Conservation (phyloP, 2,113 vertebrate genomes). For the Centropus bengalensis region DNA sequence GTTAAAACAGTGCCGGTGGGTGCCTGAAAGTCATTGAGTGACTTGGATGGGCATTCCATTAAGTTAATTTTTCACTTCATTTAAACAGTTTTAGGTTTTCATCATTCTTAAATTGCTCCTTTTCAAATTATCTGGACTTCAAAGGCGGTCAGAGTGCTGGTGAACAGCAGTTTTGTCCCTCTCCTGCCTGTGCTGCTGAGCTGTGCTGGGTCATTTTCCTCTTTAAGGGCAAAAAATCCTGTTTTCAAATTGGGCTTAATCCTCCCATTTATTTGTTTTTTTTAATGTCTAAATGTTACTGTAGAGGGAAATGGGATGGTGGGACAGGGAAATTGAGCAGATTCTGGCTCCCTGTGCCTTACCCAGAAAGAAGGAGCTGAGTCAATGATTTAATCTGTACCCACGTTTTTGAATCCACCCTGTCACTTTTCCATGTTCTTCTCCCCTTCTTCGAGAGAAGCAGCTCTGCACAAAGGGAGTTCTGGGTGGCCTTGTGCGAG, state of each 20-base stretch:
- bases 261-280: neutral
- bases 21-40: neutral
- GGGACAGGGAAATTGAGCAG: fast-evolving
- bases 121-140: conserved; percentile 2
- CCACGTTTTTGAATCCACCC: neutral
- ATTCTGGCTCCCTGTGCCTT: neutral
- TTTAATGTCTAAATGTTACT: neutral
- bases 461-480: neutral
- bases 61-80: conserved; percentile 21
- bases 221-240: neutral
- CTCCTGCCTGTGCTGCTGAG: neutral
- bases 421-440: too few relatives aligned
- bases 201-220: neutral
- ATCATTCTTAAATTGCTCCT: neutral
- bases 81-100: conserved; percentile 6
- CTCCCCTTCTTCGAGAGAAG: neutral
- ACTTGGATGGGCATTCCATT: neutral
- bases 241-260: neutral
- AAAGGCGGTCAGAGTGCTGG: neutral
- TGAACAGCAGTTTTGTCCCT: neutral
- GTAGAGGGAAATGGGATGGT: neutral
- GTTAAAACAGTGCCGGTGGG: neutral
- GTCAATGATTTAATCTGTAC: neutral
- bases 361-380: neutral
- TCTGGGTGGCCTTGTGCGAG: neutral